Evolutionary conservation across 2,797 vertebrate genomes (phyloP), one percentile per base, ranked within the genome.

Genomic region (Thalassophryne amazonica): DNA sequence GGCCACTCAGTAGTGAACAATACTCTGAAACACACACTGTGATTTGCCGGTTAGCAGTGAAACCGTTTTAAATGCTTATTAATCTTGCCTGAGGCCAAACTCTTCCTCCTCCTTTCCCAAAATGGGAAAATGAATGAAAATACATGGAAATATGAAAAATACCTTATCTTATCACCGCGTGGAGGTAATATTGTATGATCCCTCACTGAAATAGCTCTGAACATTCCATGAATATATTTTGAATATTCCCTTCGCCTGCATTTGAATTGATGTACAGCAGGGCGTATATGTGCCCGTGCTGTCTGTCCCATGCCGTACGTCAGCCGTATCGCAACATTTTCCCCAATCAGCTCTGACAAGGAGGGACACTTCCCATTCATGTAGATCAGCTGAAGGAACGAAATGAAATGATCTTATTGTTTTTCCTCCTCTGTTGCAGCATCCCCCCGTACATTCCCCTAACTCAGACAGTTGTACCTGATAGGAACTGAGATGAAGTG

Each of bases 21-120:
- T 87, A 82, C 83, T 82, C 76, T 64, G 78, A 86, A 86, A 86
- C 78, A 86, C 71, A 73, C 75, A 72, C 70, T 86, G 84, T 78
- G 79, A 86, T 81, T 86, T 83, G 79, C 77, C 74, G 81, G 81
- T 86, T 87, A 85, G 85, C 82, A 86, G 73, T 83, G 85, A 88
- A 90, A 88, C 85, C 78, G 69, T 87, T 88, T 88, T 87, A 86
- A 88, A 90, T 88, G 86, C 83, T 86, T 85, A 88, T 89, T 88
- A 88, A 87, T 87, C 85, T 85, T 76, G 84, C 86, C 83, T 46
- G 52, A 30, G 85, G 86, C 80, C 41, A 68, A 65, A 60, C 52
- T 76, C 80, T 83, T 80, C 76, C 73, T 84, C 77, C 73, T 76
- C 76, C 73, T 64, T 67, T 64, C 69, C 75, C 76, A 84, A 87